Evolutionary conservation across 2,797 vertebrate genomes (phyloP).

Genomic region (Pseudomugil gertrudae): DNA sequence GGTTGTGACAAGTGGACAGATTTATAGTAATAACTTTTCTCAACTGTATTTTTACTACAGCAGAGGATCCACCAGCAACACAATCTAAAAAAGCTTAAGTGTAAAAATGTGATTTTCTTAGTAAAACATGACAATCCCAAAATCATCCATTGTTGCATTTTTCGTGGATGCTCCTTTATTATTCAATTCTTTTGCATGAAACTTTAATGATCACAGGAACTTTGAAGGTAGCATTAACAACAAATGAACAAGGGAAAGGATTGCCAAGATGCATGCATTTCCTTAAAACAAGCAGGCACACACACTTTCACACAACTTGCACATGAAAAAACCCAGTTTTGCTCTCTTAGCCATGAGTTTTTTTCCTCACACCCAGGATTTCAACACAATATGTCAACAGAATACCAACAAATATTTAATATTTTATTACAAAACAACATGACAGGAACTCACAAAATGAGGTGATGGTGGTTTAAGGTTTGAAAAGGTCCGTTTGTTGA

Average conservation of each 20-base stretch:
- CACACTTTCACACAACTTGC: not conserved
- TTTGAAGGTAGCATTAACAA: not conserved
- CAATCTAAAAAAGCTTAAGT: no score
- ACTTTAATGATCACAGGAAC: not conserved
- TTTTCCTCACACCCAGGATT: not conserved
- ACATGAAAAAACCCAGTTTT: not conserved
- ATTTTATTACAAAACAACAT: slow-evolving; percentile 74
- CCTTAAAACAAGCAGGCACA: not conserved
- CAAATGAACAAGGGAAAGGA: not conserved
- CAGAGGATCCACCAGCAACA: no score
- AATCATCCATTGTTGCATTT: no score
- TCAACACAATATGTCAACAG: not conserved
- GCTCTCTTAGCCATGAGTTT: not conserved
- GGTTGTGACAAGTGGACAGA: no score
- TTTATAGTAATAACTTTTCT: no score
- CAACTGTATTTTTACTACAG: no score
- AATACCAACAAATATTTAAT: slow-evolving; percentile 21
- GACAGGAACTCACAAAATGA: slow-evolving; percentile 56
- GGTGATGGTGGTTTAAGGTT: slow-evolving; percentile 41
- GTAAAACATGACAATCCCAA: no score
- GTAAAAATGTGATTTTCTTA: no score
- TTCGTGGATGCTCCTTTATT: not conserved
- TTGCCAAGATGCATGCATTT: not conserved
- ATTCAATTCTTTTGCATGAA: not conserved
- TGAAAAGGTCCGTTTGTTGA: slow-evolving; percentile 29